Percentiles rank a stretch among this genome's conserved stretches.
These are phyloP conservation scores for Oostethus manadensis DNA, from an alignment of 2,113 vertebrate genomes.

Conservation along the genomic window DNA sequence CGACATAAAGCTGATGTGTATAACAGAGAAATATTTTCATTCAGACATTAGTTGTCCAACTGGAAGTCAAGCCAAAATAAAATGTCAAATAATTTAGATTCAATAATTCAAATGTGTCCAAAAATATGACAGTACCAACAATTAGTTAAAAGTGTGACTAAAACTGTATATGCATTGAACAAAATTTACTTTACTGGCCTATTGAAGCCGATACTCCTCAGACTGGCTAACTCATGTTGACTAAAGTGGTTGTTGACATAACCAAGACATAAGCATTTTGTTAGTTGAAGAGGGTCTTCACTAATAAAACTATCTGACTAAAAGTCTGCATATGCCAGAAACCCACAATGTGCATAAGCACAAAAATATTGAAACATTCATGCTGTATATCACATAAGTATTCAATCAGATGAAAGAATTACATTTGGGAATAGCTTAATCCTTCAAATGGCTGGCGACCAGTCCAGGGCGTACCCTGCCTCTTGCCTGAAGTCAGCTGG, in stretches of 20 bases:
- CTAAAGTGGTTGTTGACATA: no score
- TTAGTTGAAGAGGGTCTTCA: no score
- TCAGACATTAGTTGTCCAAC: background rate
- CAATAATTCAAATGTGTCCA: background rate
- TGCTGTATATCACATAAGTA: background rate
- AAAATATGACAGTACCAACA: background rate
- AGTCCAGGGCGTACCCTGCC: no score
- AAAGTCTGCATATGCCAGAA: no score
- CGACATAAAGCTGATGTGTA: background rate
- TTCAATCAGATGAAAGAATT: background rate
- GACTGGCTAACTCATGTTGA: no score
- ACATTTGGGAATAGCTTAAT: background rate
- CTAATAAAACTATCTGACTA: no score
- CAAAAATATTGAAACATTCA: background rate
- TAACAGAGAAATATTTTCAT: background rate
- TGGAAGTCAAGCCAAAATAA: background rate
- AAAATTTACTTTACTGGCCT: no score
- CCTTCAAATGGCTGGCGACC: no score
- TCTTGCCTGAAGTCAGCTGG: no score
- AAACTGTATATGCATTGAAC: background rate
- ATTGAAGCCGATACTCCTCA: no score
- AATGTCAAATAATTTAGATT: background rate
- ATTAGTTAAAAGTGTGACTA: background rate
- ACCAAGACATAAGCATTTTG: no score
- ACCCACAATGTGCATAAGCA: no score